A percentile compares a stretch with the other conserved stretches of the same genome.
Conservation (phyloP, 2,113 vertebrate species). For the Mesoclemmys tuberculata region DNA sequence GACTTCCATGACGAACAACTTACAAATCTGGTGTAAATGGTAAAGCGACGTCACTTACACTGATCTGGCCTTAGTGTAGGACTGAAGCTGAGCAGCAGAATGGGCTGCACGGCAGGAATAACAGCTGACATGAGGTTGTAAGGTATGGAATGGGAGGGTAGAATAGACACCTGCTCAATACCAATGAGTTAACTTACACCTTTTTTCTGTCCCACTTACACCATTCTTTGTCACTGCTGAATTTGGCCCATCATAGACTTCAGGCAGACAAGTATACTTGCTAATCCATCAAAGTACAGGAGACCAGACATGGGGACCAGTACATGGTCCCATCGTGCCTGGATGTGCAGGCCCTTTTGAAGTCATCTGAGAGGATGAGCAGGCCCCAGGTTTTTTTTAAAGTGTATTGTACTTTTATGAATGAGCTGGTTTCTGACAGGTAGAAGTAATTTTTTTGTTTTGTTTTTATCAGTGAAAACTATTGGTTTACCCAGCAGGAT, state of each 20-base stretch:
- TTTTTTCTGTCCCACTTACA: background rate
- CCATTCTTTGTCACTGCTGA: background rate
- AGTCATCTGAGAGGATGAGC: background rate
- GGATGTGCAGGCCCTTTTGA: background rate
- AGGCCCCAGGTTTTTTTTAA: background rate
- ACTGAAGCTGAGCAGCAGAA: background rate
- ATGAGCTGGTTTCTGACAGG: background rate
- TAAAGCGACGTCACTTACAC: background rate
- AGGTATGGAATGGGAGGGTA: background rate
- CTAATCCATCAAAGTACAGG: background rate
- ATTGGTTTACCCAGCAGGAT: background rate
- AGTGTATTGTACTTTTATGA: background rate
- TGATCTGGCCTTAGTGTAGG: background rate
- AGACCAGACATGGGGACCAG: background rate
- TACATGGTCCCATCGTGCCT: background rate
- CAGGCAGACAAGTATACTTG: background rate
- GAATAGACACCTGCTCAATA: background rate
- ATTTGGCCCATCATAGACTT: background rate
- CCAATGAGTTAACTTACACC: background rate
- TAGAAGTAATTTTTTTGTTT: background rate
- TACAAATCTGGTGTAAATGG: background rate
- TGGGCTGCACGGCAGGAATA: background rate
- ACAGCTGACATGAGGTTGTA: background rate
- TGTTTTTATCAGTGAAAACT: background rate
- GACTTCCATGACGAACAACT: background rate